phyloP scores from a whole-genome alignment of 2,888 invertebrate genomes.

The Cetonia aurata region DNA sequence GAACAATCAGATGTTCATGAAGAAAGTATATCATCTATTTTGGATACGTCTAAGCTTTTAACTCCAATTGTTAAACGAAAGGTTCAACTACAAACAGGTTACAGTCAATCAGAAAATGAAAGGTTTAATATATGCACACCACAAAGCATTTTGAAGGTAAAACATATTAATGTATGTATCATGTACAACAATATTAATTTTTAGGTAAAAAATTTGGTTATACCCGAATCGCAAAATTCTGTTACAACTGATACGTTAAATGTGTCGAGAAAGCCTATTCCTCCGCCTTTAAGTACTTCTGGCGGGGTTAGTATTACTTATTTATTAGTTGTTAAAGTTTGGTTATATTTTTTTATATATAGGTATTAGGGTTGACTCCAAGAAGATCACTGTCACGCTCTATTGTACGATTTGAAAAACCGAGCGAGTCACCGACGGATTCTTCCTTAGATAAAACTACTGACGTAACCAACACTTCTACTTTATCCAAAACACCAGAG shows the following conservation, averaged over 20 bases:
- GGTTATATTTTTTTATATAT: constrained; percentile 1
- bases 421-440: constrained; percentile 12
- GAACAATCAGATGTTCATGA: constrained; percentile 4
- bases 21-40: not conserved
- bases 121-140: constrained; percentile 68
- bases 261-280: not conserved
- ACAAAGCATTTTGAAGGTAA: constrained; percentile 76
- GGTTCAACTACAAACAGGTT: constrained; percentile 53
- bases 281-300: not conserved
- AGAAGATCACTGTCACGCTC: constrained; percentile 37
- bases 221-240: constrained; percentile 3
- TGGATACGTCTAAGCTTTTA: constrained; percentile 63
- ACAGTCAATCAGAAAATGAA: constrained; percentile 42
- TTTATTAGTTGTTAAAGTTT: not conserved
- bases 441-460: constrained; percentile 4
- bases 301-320: not conserved
- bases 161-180: not conserved
- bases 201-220: constrained; percentile 31
- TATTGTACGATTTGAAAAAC: constrained; percentile 40
- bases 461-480: constrained; percentile 10
- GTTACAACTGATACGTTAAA: not conserved
- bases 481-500: constrained; percentile 10
- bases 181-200: not conserved
- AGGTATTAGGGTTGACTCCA: constrained; percentile 36
- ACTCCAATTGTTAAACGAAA: constrained; percentile 71